Base-by-base conservation (phyloP, 2,797 vertebrate species). In the Danio tinwini region DNA sequence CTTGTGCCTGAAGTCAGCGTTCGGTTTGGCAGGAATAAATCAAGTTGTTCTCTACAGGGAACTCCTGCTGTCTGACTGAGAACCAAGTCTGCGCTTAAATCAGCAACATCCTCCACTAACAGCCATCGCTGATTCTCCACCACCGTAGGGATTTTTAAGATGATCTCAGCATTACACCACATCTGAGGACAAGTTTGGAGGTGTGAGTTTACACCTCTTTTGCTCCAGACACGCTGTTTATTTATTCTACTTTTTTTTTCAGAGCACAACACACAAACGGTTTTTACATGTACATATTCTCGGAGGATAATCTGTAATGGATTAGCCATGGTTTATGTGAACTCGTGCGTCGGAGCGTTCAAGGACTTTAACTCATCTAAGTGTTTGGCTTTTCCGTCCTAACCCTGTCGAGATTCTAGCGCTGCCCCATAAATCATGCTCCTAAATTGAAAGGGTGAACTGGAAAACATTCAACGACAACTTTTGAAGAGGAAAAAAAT, bases 301-400 rank as follows among this genome's bases (percentile, higher is more conserved):
- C 75, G 12, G 39, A 69, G 49, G 45, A 45, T 83, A 44, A 39
- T 83, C 58, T 76, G 75, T 69, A 45, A 55, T 49, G 78, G 70
- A 84, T 86, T 84, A 83, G 64, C 69, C 19, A 21, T 63, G 72
- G 72, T 84, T 81, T 77, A 71, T 80, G 74, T 55, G 76, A 63
- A 17, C 67, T 74, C 52, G 5, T 70, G 50, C 76, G 45, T 80
- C 50, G 52, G 49, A 11, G 45, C 29, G 4, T 67, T 76, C 62
- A 19, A 63, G 70, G 61, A 69, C 82, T 82, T 80, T 67, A 55
- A 44, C 68, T 74, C 69, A 17, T 75, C 53, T 40, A 63, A 78
- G 59, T 71, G 44, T 80, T 76, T 62, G 53, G 73, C 69, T 64
- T 81, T 80, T 74, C 74, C 44, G 17, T 49, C 58, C 74, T 44